Evolutionary conservation across 2,113 vertebrate species (phyloP), one percentile per base, ranked within the genome.

Genomic region (Periophthalmus modestus): DNA sequence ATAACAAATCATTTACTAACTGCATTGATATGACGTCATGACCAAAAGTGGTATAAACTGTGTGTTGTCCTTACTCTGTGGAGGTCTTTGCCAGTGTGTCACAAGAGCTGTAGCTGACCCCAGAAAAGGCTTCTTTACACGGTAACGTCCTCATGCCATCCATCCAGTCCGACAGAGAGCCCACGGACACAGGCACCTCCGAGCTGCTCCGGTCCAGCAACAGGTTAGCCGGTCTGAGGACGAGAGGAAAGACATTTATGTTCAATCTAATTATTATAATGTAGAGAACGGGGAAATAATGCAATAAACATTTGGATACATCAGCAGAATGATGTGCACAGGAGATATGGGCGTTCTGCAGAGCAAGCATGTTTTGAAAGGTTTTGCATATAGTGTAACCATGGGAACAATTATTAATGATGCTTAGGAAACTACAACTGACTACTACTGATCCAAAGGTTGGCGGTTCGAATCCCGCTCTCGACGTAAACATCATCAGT

Each of bases 71-170:
- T 98, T 96, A 98, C 97, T 99, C 96, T 75, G 95, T 95, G 79
- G 96, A 96, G 77, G 97, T 96, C 92, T 99, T 99, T 93, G 97
- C 95, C 89, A 99, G 94, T 33, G 96, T 98, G 80, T 99, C 96
- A 70, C 96, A 98, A 74, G 97, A 97, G 80, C 95, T 98, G 91
- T 99, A 99, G 86, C 97, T 95, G 82, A 98, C 95, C 0, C 97
- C 97, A 0, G 95, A 96, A 89, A 98, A 98, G 87, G 96, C 95
- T 75, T 98, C 97, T 82, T 97, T 98, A 91, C 96, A 98, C 72
- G 96, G 97, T 75, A 96, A 92, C 28, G 95, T 95, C 81, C 96
- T 94, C 82, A 97, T 94, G 1, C 95, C 95, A 23, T 98, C 97
- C 77, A 99, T 94, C 97, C 97, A 99, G 89, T 98, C 96, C 1